Base-by-base conservation (phyloP, 2,113 vertebrate genomes). In the Apistogramma diplotaenia region DNA sequence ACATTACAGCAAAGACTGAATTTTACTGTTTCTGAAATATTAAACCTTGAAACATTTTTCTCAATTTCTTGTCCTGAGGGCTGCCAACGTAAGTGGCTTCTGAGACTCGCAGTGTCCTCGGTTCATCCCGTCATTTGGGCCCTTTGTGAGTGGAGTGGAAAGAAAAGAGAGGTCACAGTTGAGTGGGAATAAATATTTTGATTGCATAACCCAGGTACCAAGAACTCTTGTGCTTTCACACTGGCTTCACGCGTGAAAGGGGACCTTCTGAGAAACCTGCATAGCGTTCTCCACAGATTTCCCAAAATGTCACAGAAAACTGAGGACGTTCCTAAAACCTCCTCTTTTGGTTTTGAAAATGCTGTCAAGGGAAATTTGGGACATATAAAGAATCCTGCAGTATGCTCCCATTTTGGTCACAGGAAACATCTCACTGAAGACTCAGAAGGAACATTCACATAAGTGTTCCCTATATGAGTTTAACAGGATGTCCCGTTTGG, bases 1-100 rank as follows among this genome's bases (percentile, higher is more conserved):
- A 54, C 4, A 29, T 29, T 61, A 53, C 80, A 74, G 81, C 74
- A 88, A 79, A 79, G 60, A 78, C 37, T 46, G 19, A 29, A 60
- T 31, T 73, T 33, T 73, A 61, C 8, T 10, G 7, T 73, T 73
- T 72, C 35, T 60, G 11, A 59, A 72, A 73, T 61, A 40, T 74
- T 40, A 37, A 61, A 67, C 23, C 40, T 67, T 67, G 37, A 67
- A 67, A 67, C 18, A 27, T 67, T 67, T 67, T 67, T 49, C 40
- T 5, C 62, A 29, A 25, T 49, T 70, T 15, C 1, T 70, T 70
- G 62, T 49, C 16, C 25, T 49, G 23, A 12, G 9, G 15, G 5
- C 15, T 67, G 61, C 10, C 13, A 23, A 2, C 35, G 12, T 49
- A 9, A 29, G 40, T 27, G 40, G 18, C 23, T 49, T 67, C 49